Evolutionary conservation across 2,888 invertebrate species (phyloP), one percentile per base, ranked within the genome.

Genomic region (Lithodes maja): DNA sequence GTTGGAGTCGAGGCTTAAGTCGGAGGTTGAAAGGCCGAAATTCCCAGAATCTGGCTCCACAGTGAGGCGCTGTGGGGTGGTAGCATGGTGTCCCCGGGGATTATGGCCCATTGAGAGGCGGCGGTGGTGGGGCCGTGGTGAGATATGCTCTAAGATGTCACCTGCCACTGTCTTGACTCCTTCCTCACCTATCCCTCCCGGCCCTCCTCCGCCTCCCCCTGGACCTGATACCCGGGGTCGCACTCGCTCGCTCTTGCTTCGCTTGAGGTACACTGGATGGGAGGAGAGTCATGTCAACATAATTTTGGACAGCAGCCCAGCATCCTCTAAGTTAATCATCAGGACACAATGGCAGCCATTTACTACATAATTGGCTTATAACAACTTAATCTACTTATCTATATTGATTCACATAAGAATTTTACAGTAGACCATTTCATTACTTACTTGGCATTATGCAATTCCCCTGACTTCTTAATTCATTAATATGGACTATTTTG

Each of bases 1-100:
- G 80, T 95, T 95, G 54, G 97, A 97, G 17, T 96, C 96, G 93
- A 96, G 95, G 93, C 97, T 97, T 0, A 96, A 94, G 93, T 97
- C 97, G 3, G 97, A 97, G 93, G 97, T 97, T 3, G 97, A 96
- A 1, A 97, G 95, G 0, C 97, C 97, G 0, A 97, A 97, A 93
- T 96, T 96, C 50, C 71, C 88, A 82, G 83, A 86, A 78, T 68
- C 88, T 80, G 80, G 86, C 87, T 78, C 89, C 83, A 74, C 85
- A 74, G 75, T 89, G 74, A 89, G 88, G 74, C 88, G 88, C 53
- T 89, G 88, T 17, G 88, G 88, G 17, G 88, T 89, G 79, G 84
- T n/a, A 68, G 84, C 79, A 71, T 84, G 88, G n/a, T 83, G 61
- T 74, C 71, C 84, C 15, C 82, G 88, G 3, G 88, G 88, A 77